Percentiles rank a stretch among this genome's conserved stretches.
These are phyloP conservation scores for Fissipunctia ypsillon DNA, from an alignment of 2,888 invertebrate genomes.

Conservation along the genomic window DNA sequence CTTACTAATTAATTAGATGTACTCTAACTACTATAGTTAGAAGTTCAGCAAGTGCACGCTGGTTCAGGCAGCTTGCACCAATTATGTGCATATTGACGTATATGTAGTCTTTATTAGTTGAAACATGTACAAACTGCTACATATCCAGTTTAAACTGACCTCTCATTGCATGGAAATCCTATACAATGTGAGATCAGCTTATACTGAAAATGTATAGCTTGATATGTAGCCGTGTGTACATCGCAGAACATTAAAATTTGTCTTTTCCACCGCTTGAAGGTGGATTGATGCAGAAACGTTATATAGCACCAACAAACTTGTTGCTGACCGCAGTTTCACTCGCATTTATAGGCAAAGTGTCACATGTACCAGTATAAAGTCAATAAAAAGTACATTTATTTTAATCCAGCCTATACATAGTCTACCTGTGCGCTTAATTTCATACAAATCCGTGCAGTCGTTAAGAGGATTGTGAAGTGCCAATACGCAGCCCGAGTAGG, in stretches of 20 bases:
- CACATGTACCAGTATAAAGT: no score
- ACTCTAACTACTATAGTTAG: constrained; percentile 21
- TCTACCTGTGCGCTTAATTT: not conserved
- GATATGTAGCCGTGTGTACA: no score
- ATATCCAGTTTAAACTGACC: no score
- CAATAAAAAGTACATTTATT: not conserved
- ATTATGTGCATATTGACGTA: constrained; percentile 17
- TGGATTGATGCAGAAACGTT: not conserved
- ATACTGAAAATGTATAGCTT: no score
- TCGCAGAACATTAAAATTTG: no score
- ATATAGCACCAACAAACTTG: not conserved
- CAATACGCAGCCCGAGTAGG: no score
- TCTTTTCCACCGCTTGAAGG: not conserved
- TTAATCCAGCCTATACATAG: not conserved
- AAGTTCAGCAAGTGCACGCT: constrained; percentile 20
- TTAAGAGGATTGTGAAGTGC: no score
- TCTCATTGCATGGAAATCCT: no score
- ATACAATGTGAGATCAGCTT: no score
- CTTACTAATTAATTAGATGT: constrained; percentile 52
- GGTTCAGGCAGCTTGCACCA: constrained; percentile 7
- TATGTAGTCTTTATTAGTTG: not conserved
- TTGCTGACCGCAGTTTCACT: not conserved
- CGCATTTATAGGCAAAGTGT: not conserved
- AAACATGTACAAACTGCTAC: no score
- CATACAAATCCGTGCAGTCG: not conserved